Evolutionary conservation across 2,888 invertebrate species (phyloP).

Genomic region (Epirrita christyi): DNA sequence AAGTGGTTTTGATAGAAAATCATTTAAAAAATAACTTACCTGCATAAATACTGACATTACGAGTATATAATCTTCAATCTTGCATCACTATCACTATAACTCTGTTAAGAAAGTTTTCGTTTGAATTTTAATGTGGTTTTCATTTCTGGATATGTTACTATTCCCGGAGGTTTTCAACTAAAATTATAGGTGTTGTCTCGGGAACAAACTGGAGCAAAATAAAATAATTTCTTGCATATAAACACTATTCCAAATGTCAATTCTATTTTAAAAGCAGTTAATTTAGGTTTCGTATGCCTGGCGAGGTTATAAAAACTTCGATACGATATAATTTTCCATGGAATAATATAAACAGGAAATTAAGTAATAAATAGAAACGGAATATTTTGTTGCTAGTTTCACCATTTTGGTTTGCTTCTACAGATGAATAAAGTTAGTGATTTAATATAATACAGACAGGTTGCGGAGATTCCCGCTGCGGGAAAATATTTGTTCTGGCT

Average conservation of each 20-base stretch:
- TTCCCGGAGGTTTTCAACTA: too few relatives aligned
- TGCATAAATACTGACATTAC: constrained; percentile 21
- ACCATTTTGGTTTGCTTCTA: not conserved
- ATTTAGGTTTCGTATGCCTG: constrained; percentile 30
- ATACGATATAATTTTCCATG: constrained; percentile 29
- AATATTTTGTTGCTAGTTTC: not conserved
- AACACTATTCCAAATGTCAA: constrained; percentile 22
- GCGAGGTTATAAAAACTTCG: constrained; percentile 33
- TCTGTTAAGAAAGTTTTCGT: not conserved
- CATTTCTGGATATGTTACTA: not conserved
- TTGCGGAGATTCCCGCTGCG: too few relatives aligned
- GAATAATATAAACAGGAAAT: constrained; percentile 50
- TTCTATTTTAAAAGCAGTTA: constrained; percentile 28
- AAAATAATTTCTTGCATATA: constrained; percentile 22
- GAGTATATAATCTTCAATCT: not conserved
- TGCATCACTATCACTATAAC: not conserved
- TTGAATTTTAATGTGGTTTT: not conserved
- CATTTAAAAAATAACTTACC: constrained; percentile 12
- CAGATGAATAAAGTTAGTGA: not conserved
- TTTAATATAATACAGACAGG: too few relatives aligned
- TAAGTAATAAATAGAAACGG: constrained; percentile 10
- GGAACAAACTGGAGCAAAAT: constrained; percentile 13
- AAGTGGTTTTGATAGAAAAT: constrained; percentile 1
- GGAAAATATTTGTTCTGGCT: too few relatives aligned
- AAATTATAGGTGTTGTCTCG: not conserved